Evolutionary conservation across 2,113 vertebrate species (phyloP).

Genomic region (Rhinoderma darwinii): DNA sequence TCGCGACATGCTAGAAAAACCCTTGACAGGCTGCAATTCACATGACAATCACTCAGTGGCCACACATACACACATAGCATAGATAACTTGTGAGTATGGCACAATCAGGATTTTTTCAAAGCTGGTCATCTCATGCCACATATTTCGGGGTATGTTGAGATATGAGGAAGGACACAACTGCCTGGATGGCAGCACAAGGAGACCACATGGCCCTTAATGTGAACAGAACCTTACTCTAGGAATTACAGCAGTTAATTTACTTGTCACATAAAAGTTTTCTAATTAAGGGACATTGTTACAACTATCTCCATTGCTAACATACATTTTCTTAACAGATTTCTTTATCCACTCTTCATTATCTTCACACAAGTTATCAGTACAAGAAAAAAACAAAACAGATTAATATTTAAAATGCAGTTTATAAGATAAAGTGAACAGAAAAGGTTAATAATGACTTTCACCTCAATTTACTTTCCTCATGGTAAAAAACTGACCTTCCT

Average conservation of each 20-base stretch:
- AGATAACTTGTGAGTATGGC: too few species aligned
- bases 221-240: not conserved
- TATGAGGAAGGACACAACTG: too few species aligned
- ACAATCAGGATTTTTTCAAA: too few species aligned
- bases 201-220: not conserved
- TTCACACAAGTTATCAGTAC: not conserved
- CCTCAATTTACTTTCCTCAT: conserved; percentile 35
- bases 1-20: too few species aligned
- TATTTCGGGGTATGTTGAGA: too few species aligned
- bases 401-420: conserved; percentile 41
- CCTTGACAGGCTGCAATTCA: too few species aligned
- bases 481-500: conserved; percentile 37
- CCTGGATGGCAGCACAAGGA: too few species aligned
- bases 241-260: conserved; percentile 29
- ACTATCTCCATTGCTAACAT: conserved; percentile 13
- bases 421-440: not conserved
- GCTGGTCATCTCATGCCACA: too few species aligned
- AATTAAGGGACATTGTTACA: conserved; percentile 14
- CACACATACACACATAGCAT: too few species aligned
- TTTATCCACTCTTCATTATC: conserved; percentile 26
- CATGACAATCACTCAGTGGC: too few species aligned
- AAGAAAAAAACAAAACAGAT: not conserved
- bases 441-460: conserved; percentile 40
- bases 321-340: conserved; percentile 1
- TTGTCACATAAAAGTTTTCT: conserved; percentile 27